These are phyloP conservation scores for Decapterus maruadsi DNA, from an alignment of 2,797 vertebrate genomes.

Conservation along the genomic window DNA sequence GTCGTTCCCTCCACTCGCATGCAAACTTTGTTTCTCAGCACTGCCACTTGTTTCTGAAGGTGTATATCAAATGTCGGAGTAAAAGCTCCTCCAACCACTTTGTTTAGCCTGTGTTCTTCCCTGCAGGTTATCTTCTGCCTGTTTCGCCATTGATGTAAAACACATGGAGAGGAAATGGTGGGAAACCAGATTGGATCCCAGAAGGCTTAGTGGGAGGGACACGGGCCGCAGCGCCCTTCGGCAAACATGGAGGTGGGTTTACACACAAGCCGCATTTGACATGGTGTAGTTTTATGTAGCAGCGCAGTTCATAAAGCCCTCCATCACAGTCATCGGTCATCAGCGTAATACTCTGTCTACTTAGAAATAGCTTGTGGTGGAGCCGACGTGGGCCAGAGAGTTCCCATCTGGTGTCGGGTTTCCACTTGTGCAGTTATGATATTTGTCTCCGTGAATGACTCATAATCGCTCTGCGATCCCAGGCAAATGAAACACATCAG, in stretches of 20 bases:
- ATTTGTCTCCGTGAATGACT: conserved; percentile 65
- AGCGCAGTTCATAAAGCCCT: conserved; percentile 49
- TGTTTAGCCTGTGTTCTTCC: conserved; percentile 33
- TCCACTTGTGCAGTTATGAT: conserved; percentile 42
- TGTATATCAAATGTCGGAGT: conserved; percentile 50
- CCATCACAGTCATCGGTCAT: conserved; percentile 48
- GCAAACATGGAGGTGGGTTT: conserved; percentile 64
- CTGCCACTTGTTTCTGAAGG: conserved; percentile 44
- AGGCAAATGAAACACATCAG: conserved; percentile 47
- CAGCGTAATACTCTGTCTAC: conserved; percentile 21
- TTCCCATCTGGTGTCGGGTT: conserved; percentile 51
- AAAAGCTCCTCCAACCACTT: conserved; percentile 21
- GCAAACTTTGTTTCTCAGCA: conserved; percentile 30
- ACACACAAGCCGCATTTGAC: conserved; percentile 68
- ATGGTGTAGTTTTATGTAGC: conserved; percentile 48
- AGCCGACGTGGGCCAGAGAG: conserved; percentile 13
- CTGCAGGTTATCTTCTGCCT: conserved; percentile 72
- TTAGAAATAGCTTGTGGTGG: conserved; percentile 12
- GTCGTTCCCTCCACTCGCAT: conserved; percentile 26
- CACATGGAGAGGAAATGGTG: conserved; percentile 79
- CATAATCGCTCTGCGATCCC: conserved; percentile 48
- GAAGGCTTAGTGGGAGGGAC: conserved; percentile 64
- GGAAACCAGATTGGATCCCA: conserved; percentile 73
- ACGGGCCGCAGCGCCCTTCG: conserved; percentile 38
- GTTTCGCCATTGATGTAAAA: conserved; percentile 74